A percentile compares a stretch with the other conserved stretches of the same genome.
These are phyloP conservation scores for Bettongia penicillata DNA, from an alignment of 2,113 vertebrate species.

Conservation along the genomic window DNA sequence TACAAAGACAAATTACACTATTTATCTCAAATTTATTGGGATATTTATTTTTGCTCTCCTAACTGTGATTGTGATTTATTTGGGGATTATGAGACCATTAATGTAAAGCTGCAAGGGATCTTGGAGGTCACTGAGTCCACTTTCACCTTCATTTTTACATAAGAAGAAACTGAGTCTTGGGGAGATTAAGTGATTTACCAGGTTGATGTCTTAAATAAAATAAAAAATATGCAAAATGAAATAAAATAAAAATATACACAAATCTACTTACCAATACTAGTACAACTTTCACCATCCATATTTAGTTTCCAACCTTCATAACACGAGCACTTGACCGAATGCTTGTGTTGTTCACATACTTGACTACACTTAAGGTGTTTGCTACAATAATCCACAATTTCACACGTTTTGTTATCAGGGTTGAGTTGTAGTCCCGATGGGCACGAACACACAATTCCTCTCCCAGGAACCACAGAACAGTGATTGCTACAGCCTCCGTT, in stretches of 20 bases:
- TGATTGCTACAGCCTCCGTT: slow-evolving; percentile 98
- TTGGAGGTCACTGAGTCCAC: not conserved
- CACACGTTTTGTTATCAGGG: slow-evolving; percentile 93
- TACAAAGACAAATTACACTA: not conserved
- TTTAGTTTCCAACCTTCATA: slow-evolving; percentile 95
- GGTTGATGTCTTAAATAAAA: not conserved
- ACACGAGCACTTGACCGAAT: slow-evolving; percentile 96
- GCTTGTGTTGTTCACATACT: slow-evolving; percentile 96
- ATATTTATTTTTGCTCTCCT: not conserved
- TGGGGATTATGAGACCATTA: not conserved
- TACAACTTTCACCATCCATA: slow-evolving; percentile 92
- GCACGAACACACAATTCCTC: slow-evolving; percentile 94
- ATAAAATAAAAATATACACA: not conserved
- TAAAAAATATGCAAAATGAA: not conserved
- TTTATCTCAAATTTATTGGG: not conserved
- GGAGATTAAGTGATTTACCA: not conserved
- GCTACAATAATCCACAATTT: slow-evolving; percentile 94
- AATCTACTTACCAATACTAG: slow-evolving; percentile 89
- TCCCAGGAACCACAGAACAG: slow-evolving; percentile 94
- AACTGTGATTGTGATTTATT: not conserved
- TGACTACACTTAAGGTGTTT: slow-evolving; percentile 95
- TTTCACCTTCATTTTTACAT: not conserved
- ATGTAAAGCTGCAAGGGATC: not conserved
- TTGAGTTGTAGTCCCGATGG: slow-evolving; percentile 91
- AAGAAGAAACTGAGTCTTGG: not conserved